Evolutionary conservation across 2,113 vertebrate species (phyloP).

Genomic region (Ciconia maguari): DNA sequence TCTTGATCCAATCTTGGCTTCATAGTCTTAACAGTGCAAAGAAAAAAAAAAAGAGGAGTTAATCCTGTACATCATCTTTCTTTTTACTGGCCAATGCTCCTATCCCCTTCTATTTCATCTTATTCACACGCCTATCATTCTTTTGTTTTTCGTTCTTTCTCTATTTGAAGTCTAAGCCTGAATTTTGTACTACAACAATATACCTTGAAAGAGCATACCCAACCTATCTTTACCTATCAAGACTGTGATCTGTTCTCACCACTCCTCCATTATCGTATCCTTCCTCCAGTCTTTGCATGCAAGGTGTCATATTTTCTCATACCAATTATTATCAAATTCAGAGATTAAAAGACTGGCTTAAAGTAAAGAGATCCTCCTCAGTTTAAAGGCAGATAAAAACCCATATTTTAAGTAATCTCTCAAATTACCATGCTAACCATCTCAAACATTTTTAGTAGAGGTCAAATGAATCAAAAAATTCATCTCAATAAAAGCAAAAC

Average conservation of each 20-base stretch:
- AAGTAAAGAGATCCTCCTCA: background rate
- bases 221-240: conserved; percentile 8
- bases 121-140: background rate
- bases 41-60: background rate
- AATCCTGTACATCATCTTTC: background rate
- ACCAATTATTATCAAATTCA: conserved; percentile 5
- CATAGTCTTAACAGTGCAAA: background rate
- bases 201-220: background rate
- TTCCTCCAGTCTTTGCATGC: conserved; percentile 1
- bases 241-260: conserved; percentile 10
- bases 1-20: background rate
- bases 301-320: background rate
- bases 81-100: background rate
- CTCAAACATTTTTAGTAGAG: background rate
- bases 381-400: background rate
- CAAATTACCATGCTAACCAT: background rate
- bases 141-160: background rate
- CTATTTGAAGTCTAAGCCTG: background rate
- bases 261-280: conserved; percentile 14
- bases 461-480: background rate
- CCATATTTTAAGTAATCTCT: background rate
- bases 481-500: background rate
- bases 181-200: background rate
- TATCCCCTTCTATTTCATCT: background rate
- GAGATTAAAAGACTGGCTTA: background rate